Evolutionary conservation across 2,113 vertebrate genomes (phyloP), one percentile per base, ranked within the genome.

Genomic region (Rhinoderma darwinii): DNA sequence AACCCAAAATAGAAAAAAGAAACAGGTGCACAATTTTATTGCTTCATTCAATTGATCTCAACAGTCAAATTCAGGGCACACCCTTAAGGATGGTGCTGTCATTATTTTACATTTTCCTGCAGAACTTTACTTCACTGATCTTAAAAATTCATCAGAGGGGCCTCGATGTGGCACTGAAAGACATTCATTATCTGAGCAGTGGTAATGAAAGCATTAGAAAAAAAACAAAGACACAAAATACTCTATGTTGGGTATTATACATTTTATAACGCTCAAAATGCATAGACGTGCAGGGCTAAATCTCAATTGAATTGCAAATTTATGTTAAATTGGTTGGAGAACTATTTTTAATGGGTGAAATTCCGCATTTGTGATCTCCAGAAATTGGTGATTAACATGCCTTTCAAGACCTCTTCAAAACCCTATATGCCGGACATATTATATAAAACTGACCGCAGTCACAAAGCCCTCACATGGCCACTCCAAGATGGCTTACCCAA

Each of bases 51-150:
- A 54, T 79, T 79, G 50, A 79, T 79, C 47, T 79, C 77, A 32
- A 59, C 77, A 83, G 81, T 83, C 81, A 83, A 83, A 83, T 68
- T 25, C 61, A 30, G 59, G 81, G 61, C 81, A 83, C 81, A 83
- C 81, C 61, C 39, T 83, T 63, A 83, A 83, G 81, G 37, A 83
- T 68, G 59, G n/a, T 22, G 43, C 51, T 82, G 51, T 50, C 41
- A 77, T 72, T 72, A 72, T 25, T 25, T 72, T 41, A 41, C 35
- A 41, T 72, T 41, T 72, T 72, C 37, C 32, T 72, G 68, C 68
- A 39, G 35, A 39, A 0, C 68, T 37, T 56, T 56, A 56, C 51
- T 59, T 72, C 37, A 41, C 68, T 72, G 68, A 39, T 25, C 68
- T 20, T 72, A 3, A 1, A 7, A 70, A 70, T 37, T 9, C 68